Conservation (phyloP, 2,797 vertebrate genomes). For the Anas bahamensis region DNA sequence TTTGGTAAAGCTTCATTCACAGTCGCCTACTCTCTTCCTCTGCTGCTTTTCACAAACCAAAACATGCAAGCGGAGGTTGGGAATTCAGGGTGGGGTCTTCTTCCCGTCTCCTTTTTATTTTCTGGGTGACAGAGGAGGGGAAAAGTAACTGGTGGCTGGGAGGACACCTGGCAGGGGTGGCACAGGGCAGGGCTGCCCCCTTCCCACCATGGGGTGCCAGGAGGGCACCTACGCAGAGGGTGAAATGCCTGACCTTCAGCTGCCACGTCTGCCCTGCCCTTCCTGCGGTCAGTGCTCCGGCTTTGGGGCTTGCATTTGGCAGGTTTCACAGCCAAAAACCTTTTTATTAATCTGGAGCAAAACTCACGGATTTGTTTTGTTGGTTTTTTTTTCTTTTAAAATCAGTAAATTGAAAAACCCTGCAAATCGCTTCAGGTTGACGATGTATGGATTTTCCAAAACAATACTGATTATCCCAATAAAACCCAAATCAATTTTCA, state of each 20-base stretch:
- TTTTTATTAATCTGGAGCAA: not conserved
- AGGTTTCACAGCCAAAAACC: not conserved
- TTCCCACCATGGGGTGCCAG: rapidly evolving
- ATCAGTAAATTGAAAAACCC: not conserved
- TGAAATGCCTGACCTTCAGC: not conserved
- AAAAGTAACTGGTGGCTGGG: not conserved
- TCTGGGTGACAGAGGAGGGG: too few relatives aligned
- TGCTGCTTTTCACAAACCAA: slow-evolving; percentile 33
- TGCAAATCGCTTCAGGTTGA: slow-evolving; percentile 5
- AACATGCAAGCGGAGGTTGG: not conserved
- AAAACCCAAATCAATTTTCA: slow-evolving; percentile 40
- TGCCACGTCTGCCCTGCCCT: not conserved
- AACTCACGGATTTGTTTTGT: not conserved
- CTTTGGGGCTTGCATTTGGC: not conserved
- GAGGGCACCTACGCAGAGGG: not conserved
- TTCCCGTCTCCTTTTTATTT: not conserved
- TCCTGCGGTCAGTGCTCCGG: rapidly evolving
- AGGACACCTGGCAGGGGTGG: not conserved
- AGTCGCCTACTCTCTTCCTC: slow-evolving; percentile 39
- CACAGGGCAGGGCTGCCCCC: not conserved
- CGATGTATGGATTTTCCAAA: slow-evolving; percentile 45
- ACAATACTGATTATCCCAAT: slow-evolving; percentile 51
- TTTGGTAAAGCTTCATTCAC: slow-evolving; percentile 38
- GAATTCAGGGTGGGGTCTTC: not conserved
- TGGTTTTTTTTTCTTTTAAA: not conserved